These are phyloP conservation scores for Pycnonotus jocosus DNA, from an alignment of 2,113 vertebrate genomes.

Conservation along the genomic window DNA sequence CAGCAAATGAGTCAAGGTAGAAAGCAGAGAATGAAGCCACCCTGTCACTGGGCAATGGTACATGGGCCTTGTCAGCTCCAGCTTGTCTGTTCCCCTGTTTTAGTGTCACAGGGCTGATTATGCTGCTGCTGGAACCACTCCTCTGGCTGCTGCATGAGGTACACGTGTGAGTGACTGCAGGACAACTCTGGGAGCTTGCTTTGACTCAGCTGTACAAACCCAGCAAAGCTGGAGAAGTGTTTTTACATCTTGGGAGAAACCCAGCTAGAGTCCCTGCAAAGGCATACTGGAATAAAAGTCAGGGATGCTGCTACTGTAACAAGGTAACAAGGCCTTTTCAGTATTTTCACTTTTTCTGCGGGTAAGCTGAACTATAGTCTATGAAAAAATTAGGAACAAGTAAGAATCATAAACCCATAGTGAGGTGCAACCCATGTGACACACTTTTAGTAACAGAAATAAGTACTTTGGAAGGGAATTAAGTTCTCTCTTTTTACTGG, in stretches of 20 bases:
- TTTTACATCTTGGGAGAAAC: background rate
- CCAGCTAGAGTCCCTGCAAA: background rate
- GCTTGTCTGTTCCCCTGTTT: background rate
- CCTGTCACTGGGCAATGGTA: background rate
- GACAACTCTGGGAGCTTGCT: background rate
- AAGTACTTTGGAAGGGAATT: background rate
- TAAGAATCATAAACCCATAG: background rate
- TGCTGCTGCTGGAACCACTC: background rate
- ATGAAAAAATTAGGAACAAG: background rate
- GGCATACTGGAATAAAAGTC: background rate
- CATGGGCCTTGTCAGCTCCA: background rate
- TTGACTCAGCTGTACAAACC: background rate
- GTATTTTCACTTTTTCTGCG: background rate
- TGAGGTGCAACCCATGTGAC: background rate
- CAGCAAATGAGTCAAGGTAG: background rate
- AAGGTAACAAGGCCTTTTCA: background rate
- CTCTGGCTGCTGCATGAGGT: background rate
- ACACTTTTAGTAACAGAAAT: background rate
- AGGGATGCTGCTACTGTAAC: background rate
- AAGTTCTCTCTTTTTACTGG: background rate
- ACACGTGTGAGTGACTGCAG: background rate
- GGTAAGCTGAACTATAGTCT: background rate
- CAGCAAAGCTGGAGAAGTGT: background rate
- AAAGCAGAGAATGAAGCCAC: background rate
- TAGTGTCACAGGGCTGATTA: background rate